These are phyloP conservation scores for Pristionchus japonicus DNA, from an alignment of 2,888 invertebrate genomes.

Conservation along the genomic window DNA sequence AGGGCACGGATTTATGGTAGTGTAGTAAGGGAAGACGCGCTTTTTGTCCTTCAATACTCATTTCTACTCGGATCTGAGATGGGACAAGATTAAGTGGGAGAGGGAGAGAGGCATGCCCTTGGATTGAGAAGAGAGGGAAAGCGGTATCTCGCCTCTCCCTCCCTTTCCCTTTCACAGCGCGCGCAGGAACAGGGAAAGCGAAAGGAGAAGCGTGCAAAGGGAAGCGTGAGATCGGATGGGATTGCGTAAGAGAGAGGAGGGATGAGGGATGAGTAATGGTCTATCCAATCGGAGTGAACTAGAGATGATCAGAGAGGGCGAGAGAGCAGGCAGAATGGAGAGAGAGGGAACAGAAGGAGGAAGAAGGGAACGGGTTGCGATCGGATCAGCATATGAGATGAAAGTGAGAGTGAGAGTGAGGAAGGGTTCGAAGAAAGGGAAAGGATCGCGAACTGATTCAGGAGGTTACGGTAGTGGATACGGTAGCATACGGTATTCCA, in stretches of 20 bases:
- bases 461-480: too few species aligned
- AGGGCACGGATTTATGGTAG: slow-evolving; percentile 24
- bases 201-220: slow-evolving; percentile 1
- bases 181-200: background rate
- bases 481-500: slow-evolving; percentile 50
- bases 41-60: slow-evolving; percentile 42
- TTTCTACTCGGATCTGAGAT: slow-evolving; percentile 30
- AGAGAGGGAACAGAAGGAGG: too few species aligned
- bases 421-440: too few species aligned
- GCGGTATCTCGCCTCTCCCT: slow-evolving; percentile 1
- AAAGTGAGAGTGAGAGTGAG: slow-evolving; percentile 39
- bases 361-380: slow-evolving; percentile 24
- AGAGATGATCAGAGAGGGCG: too few species aligned
- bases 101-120: slow-evolving; percentile 2
- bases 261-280: too few species aligned
- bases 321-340: too few species aligned
- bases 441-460: background rate
- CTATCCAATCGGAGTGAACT: too few species aligned
- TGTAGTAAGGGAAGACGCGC: background rate
- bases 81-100: slow-evolving; percentile 37
- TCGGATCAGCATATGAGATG: slow-evolving; percentile 6
- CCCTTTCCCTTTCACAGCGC: background rate
- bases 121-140: background rate
- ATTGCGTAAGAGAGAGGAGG: background rate
- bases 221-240: slow-evolving; percentile 3